Evolutionary conservation across 2,113 vertebrate genomes (phyloP).

Genomic region (Chrysemys picta): DNA sequence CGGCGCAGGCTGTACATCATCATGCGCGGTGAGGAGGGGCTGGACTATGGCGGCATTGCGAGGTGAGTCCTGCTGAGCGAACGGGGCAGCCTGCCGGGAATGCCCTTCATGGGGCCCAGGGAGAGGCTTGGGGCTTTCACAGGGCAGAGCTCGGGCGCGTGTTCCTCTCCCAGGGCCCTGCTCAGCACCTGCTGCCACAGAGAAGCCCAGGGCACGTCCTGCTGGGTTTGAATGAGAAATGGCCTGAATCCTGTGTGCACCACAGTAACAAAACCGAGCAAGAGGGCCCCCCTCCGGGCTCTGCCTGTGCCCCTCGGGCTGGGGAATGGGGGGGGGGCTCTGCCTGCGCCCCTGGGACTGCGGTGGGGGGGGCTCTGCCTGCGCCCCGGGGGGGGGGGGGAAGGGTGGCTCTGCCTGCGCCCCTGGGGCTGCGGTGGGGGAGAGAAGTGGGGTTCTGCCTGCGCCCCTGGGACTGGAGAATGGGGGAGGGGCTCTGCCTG

Average conservation of each 20-base stretch:
- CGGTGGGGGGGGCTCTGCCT: background rate
- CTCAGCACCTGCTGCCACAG: background rate
- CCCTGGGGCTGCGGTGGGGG: too few relatives aligned
- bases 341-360: background rate
- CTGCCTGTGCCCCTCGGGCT: background rate
- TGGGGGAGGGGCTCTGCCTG: background rate
- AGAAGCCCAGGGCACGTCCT: background rate
- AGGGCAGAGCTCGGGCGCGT: accelerated
- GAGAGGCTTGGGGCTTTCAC: accelerated
- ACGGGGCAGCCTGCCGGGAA: accelerated
- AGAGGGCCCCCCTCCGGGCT: accelerated
- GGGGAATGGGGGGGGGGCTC: too few relatives aligned
- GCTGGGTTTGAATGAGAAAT: too few relatives aligned
- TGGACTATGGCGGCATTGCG: constrained; percentile 96
- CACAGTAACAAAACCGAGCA: background rate
- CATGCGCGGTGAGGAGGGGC: constrained; percentile 97
- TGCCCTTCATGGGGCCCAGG: accelerated
- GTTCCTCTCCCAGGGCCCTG: background rate
- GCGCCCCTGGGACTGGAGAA: too few relatives aligned
- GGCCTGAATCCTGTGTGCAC: background rate
- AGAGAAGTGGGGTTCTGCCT: background rate
- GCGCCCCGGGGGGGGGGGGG: background rate
- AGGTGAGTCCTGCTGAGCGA: constrained; percentile 76
- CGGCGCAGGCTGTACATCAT: constrained; percentile 97
- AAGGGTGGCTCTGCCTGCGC: too few relatives aligned